Evolutionary conservation across 2,888 invertebrate genomes (phyloP), one percentile per base, ranked within the genome.

Genomic region (Ornithoptera priamus): DNA sequence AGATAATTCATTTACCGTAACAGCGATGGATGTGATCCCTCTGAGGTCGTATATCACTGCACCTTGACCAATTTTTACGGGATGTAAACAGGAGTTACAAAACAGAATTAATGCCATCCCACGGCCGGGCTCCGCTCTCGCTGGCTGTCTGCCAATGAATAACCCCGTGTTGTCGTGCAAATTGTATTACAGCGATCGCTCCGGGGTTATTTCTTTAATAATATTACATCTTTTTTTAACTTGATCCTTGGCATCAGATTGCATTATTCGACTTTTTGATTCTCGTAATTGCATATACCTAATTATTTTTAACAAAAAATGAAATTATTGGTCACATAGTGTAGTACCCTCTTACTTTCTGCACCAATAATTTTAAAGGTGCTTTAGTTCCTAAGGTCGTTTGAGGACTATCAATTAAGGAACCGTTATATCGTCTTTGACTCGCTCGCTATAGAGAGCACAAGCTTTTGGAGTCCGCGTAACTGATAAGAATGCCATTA

Each of bases 61-160:
- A 82, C 88, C 89, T 89, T 87, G 88, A 85, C 84, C 85, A 85
- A 79, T 85, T 85, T 85, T 83, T 81, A 83, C 80, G 76, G 76
- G 80, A 83, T 85, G 86, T 89, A 89, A 88, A 90, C 89, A 89
- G 73, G 80, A 81, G 85, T 89, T 87, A 87, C 85, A 83, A 86
- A 89, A 90, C 86, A 83, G 89, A 86, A 86, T 86, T 80, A 83
- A 80, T 85, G 80, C 76, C 83, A 85, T 85, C 80, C 81, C 78
- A 81, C 76, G 80, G 76, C 75, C 75, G 75, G 77, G 74, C 79
- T 81, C 80, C 74, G 75, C 71, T 71, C 79, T 90, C 90, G 91
- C 87, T 72, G 30, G 57, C 50, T 53, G 86, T 89, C 88, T 89
- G 81, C 70, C 70, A 67, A 73, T 78, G 83, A 83, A 84, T 83